Percentiles rank a stretch among this genome's conserved stretches.
Evolutionary conservation across 2,113 vertebrate species (phyloP).

Genomic region (Alces alces): DNA sequence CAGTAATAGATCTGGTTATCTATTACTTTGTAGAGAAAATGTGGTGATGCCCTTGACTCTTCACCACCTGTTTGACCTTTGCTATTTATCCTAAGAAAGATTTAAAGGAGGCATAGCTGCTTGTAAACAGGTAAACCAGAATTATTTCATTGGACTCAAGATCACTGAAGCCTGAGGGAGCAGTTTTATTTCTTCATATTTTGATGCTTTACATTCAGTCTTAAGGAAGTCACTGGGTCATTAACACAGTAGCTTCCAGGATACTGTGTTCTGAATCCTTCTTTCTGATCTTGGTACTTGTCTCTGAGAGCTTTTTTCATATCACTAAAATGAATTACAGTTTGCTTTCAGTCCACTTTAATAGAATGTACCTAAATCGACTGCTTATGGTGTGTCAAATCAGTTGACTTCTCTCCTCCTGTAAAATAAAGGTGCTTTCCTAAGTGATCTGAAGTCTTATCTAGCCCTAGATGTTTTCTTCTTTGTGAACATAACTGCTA

Average conservation of each 20-base stretch:
- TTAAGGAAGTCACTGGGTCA: neutral
- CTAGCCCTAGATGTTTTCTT: neutral
- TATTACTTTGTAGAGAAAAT: neutral
- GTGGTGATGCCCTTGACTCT: neutral
- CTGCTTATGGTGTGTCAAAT: neutral
- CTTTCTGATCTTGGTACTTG: neutral
- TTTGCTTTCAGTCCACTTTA: neutral
- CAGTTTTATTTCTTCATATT: neutral
- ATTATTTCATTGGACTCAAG: neutral
- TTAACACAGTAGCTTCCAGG: neutral
- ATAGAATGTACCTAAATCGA: neutral
- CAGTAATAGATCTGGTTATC: neutral
- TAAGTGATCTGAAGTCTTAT: neutral
- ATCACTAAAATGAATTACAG: neutral
- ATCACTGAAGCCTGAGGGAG: conserved; percentile 4
- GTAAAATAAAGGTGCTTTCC: neutral
- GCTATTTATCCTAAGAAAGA: neutral
- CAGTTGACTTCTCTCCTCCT: neutral
- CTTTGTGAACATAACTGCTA: neutral
- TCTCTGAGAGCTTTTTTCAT: neutral
- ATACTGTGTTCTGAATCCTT: neutral
- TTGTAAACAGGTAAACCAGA: neutral
- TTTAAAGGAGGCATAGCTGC: neutral
- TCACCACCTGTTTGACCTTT: neutral
- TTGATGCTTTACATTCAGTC: neutral